Base-by-base conservation (phyloP, 1,140 invertebrate genomes). In the Pseudomyrmex flavicornis region DNA sequence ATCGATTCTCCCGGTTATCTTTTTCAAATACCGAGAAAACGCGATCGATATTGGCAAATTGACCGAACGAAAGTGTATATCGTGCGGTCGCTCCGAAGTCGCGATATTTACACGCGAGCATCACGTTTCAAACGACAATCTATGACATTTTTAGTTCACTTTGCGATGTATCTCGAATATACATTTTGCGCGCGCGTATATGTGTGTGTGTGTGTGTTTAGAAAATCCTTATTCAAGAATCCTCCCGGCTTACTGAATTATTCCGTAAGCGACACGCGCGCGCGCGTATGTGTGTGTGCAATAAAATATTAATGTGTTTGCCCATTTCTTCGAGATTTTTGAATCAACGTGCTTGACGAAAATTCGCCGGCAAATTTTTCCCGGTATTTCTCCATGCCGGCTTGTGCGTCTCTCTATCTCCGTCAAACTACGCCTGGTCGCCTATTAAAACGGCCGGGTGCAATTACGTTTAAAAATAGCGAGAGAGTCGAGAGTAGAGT, bases 391-490 rank as follows among this genome's bases (percentile, higher is more conserved):
- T 59, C 74, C 75, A 48, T 68, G 54, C 59, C 63, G 8, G 74
- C 22, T 50, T 44, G 63, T 79, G 63, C 35, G 35, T 35, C 35
- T 12, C 83, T 74, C 65, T 82, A 84, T 76, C 89, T 89, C 80
- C 70, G 85, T 88, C 83, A 35, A 35, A 88, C 91, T 92, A 86
- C 88, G 88, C 87, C 85, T 83, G 91, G 89, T 92, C 89, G 90
- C 90, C 92, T 90, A 94, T 93, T 93, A 93, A 93, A 93, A 92
- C 90, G 87, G 87, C 88, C 89, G 90, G 85, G 68, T 91, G 92
- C 92, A 93, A 93, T 94, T 93, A 93, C 91, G 91, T 92, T 93
- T 93, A 93, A 94, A 94, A 94, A 94, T 94, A 94, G 93, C 93
- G 82, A 87, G 86, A 86, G 86, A 86, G 85, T 85, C 83, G 85